Evolutionary conservation across 2,888 invertebrate species (phyloP).

Genomic region (Aphodius sticticus): DNA sequence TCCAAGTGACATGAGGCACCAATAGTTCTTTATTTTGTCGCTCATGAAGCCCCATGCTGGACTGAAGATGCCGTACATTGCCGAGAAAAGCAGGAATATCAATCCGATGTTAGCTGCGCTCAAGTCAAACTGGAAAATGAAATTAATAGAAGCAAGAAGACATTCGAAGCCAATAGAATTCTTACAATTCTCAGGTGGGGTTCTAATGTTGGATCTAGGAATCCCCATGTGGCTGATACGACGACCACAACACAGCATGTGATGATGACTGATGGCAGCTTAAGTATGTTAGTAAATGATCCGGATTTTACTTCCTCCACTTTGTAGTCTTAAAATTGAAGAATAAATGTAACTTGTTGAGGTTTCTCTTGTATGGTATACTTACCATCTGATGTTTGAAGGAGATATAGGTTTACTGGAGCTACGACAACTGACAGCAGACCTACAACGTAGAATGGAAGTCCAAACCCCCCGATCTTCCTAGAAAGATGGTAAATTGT

Average conservation of each 20-base stretch:
- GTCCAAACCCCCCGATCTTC: slow-evolving; percentile 80
- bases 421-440: slow-evolving; percentile 70
- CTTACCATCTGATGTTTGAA: slow-evolving; percentile 63
- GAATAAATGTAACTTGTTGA: neutral
- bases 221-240: slow-evolving; percentile 78
- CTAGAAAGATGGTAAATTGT: slow-evolving; percentile 60
- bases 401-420: slow-evolving; percentile 66
- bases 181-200: slow-evolving; percentile 70
- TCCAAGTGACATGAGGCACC: slow-evolving; percentile 77
- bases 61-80: slow-evolving; percentile 75
- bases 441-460: slow-evolving; percentile 80
- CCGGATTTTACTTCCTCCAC: slow-evolving; percentile 65
- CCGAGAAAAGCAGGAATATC: slow-evolving; percentile 74
- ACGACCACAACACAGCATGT: slow-evolving; percentile 73
- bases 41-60: slow-evolving; percentile 78
- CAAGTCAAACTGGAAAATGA: slow-evolving; percentile 65
- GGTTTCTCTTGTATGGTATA: neutral
- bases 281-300: slow-evolving; percentile 68
- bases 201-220: slow-evolving; percentile 79
- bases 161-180: neutral
- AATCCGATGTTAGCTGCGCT: slow-evolving; percentile 73
- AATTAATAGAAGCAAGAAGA: slow-evolving; percentile 9
- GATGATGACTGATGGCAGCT: slow-evolving; percentile 73
- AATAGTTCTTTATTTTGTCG: slow-evolving; percentile 69
- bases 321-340: slow-evolving; percentile 61